Evolutionary conservation across 2,113 vertebrate genomes (phyloP), one percentile per base, ranked within the genome.

Genomic region (Miniopterus natalensis): DNA sequence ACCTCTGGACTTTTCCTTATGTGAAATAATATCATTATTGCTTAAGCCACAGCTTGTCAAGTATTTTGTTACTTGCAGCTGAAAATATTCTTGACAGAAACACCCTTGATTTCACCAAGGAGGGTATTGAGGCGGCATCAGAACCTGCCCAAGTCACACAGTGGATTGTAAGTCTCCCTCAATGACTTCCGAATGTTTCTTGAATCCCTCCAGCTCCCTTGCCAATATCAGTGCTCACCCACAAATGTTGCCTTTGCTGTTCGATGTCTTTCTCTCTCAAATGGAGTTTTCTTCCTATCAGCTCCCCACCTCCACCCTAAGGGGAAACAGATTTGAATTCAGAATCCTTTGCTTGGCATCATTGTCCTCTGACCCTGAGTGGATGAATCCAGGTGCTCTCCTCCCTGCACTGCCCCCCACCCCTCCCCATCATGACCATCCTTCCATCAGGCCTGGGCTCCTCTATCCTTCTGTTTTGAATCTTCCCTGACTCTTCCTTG

Each of bases 31-130:
- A 29, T 6, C 53, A 53, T 90, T 27, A 61, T 45, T 84, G 47
- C 68, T 70, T 57, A 81, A 88, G 23, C 42, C 36, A 61, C 4
- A 42, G 70, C 40, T 86, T 53, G 5, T 45, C 47, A 95, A 59
- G 8, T 47, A 11, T 96, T 93, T 90, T 55, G 47, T 63, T 73
- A 74, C 47, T 77, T 94, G 66, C 15, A 86, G 29, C 47, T 63
- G 49, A 75, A 61, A 68, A 8, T 10, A 45, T 71, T 51, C 31
- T 23, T 84, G 70, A 45, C 4, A 23, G 15, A 74, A 9, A 31
- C 1, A 15, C 5, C 5, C 13, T 84, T 88, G 59, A 17, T 47
- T 95, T 78, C 80, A 61, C 10, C 71, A 70, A 90, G 45, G 18
- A 73, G 36, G 31, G 29, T 42, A 27, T 10, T 49, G 65, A 59